A percentile compares a stretch with the other conserved stretches of the same genome.
phyloP scores from a whole-genome alignment of 2,113 vertebrate species.

The Scomber colias region DNA sequence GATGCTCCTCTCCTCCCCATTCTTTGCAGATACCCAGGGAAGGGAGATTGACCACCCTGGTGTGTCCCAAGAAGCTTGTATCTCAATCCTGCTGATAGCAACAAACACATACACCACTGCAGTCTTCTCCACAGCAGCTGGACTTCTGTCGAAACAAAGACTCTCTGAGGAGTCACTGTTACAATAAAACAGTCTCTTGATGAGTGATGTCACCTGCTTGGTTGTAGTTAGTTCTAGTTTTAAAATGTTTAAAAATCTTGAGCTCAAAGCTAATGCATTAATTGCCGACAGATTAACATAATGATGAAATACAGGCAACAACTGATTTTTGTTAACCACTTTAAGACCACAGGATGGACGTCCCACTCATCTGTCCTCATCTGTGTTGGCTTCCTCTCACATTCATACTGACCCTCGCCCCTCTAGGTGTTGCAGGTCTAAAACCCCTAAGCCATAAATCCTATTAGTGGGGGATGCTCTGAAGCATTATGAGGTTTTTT shows the following conservation, averaged over 20 bases:
- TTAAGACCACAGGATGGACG: not conserved
- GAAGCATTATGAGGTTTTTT: conserved; percentile 81
- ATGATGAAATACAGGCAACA: not conserved
- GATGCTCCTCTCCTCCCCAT: conserved; percentile 63
- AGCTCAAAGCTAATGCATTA: not conserved
- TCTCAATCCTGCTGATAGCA: conserved; percentile 61
- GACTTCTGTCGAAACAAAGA: conserved; percentile 53
- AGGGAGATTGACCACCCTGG: conserved; percentile 60
- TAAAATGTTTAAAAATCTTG: not conserved
- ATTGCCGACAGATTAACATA: not conserved
- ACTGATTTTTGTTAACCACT: not conserved
- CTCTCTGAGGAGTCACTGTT: conserved; percentile 12
- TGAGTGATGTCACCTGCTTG: not conserved
- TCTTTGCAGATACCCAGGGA: conserved; percentile 61
- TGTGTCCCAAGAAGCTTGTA: conserved; percentile 52
- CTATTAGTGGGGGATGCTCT: conserved; percentile 84
- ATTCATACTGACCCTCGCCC: conserved; percentile 79
- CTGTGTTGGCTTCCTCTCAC: conserved; percentile 73
- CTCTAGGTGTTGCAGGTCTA: conserved; percentile 81
- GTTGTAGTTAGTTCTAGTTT: too few species aligned
- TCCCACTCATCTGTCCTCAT: conserved; percentile 53
- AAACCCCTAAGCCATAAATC: conserved; percentile 84
- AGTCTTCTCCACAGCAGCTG: conserved; percentile 19
- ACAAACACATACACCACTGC: conserved; percentile 31
- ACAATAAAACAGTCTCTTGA: conserved; percentile 11